Conservation (phyloP, 2,113 vertebrate species). For the Neotoma lepida region DNA sequence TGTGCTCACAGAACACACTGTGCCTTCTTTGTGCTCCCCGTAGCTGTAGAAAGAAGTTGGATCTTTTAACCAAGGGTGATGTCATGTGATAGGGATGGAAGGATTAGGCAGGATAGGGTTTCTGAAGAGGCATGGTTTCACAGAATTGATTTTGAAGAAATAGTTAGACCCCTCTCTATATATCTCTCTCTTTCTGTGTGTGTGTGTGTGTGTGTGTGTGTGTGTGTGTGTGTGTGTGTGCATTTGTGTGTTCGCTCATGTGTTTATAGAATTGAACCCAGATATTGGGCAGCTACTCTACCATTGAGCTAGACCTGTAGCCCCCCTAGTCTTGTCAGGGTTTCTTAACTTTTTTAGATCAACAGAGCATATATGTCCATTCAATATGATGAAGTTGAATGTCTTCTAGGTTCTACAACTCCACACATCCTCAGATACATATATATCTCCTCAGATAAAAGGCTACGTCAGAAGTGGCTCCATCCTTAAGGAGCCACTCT, state of each 20-base stretch:
- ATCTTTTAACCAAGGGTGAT: not conserved
- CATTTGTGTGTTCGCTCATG: not conserved
- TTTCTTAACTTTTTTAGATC: not conserved
- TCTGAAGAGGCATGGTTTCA: conserved; percentile 13
- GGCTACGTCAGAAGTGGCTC: not conserved
- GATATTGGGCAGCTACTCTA: not conserved
- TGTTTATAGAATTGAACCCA: not conserved
- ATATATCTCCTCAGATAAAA: too few species aligned
- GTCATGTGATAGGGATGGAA: not conserved
- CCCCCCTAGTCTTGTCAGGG: not conserved
- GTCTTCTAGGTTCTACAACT: not conserved
- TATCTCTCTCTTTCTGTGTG: too few species aligned
- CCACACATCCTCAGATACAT: too few species aligned
- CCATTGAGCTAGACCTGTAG: not conserved
- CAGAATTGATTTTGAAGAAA: conserved; percentile 13
- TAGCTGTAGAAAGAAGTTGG: not conserved
- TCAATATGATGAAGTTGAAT: not conserved
- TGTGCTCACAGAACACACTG: not conserved
- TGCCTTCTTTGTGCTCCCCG: not conserved
- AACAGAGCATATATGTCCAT: not conserved
- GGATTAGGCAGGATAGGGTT: not conserved
- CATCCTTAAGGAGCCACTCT: not conserved
- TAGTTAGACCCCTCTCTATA: not conserved
- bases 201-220: too few species aligned
- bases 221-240: not conserved